Conservation (phyloP, 1,140 invertebrate species). For the Gerris buenoi region DNA sequence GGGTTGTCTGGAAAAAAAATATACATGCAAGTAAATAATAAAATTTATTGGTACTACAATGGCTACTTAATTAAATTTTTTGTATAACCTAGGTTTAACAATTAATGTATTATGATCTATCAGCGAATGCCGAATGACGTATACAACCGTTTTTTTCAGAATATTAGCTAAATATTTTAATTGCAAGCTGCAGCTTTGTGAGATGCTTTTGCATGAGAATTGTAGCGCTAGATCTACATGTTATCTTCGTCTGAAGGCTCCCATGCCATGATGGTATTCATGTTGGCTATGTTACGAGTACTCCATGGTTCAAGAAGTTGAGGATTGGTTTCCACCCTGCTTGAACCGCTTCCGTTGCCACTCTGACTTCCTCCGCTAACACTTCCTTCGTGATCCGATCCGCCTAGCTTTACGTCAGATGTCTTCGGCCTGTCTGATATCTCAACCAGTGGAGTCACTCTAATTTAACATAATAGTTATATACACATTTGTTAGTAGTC, state of each 20-base stretch:
- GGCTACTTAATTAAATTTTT: no score
- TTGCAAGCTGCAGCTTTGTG: no score
- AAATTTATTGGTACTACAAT: no score
- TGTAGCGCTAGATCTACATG: not conserved
- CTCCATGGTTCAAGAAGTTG: constrained; percentile 58
- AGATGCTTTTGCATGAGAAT: no score
- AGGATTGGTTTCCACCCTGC: constrained; percentile 31
- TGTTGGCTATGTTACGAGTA: constrained; percentile 47
- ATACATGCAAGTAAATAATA: no score
- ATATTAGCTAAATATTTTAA: no score
- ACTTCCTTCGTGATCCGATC: constrained; percentile 20
- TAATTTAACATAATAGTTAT: no score
- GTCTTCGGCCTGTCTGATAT: constrained; percentile 18
- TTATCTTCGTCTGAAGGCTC: constrained; percentile 29
- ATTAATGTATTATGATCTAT: no score
- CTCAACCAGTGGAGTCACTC: constrained; percentile 23
- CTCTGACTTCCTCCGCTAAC: constrained; percentile 20
- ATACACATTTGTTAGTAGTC: not conserved
- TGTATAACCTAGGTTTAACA: no score
- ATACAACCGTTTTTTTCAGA: no score
- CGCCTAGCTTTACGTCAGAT: constrained; percentile 25
- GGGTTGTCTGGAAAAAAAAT: no score
- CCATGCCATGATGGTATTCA: constrained; percentile 55
- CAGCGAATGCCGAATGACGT: no score
- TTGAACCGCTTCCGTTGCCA: not conserved